A percentile compares a stretch with the other conserved stretches of the same genome.
These are phyloP conservation scores for Eumeta japonica DNA, from an alignment of 1,140 invertebrate genomes.

Conservation along the genomic window DNA sequence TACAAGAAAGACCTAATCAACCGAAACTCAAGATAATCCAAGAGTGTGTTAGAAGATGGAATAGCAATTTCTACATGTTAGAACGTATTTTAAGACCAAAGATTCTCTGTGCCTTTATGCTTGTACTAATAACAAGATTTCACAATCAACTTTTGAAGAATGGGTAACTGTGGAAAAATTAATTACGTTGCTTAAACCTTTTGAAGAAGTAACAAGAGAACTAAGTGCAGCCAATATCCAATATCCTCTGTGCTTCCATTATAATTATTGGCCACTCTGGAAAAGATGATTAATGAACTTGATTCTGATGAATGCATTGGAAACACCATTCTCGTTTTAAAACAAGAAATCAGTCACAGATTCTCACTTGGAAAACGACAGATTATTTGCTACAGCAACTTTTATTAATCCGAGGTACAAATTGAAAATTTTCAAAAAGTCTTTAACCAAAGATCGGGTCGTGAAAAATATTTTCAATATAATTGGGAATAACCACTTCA, in stretches of 20 bases:
- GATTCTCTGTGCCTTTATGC: conserved; percentile 17
- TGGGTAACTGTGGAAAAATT: conserved; percentile 16
- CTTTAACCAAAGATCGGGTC: conserved; percentile 13
- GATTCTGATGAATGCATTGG: conserved; percentile 14
- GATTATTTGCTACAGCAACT: conserved; percentile 16
- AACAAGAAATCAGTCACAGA: conserved; percentile 12
- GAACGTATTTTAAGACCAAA: conserved; percentile 15
- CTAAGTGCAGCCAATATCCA: conserved; percentile 14
- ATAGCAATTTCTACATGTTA: too few species aligned
- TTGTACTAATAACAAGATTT: conserved; percentile 15
- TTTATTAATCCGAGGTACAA: conserved; percentile 19
- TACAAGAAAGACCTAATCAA: too few species aligned
- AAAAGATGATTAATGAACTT: conserved; percentile 15
- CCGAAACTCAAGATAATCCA: too few species aligned
- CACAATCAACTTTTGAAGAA: too few species aligned
- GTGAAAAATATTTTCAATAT: conserved; percentile 17
- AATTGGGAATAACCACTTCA: conserved; percentile 12
- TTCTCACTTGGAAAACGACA: conserved; percentile 17
- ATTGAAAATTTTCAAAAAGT: conserved; percentile 16
- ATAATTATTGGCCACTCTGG: conserved; percentile 14
- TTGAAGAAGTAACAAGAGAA: conserved; percentile 18
- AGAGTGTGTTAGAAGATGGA: conserved; percentile 10
- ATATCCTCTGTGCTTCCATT: conserved; percentile 20
- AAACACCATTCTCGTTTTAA: too few species aligned
- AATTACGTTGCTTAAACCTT: conserved; percentile 15